These are phyloP conservation scores for Drosophila nannoptera DNA, from an alignment of 1,140 invertebrate species.

Conservation along the genomic window DNA sequence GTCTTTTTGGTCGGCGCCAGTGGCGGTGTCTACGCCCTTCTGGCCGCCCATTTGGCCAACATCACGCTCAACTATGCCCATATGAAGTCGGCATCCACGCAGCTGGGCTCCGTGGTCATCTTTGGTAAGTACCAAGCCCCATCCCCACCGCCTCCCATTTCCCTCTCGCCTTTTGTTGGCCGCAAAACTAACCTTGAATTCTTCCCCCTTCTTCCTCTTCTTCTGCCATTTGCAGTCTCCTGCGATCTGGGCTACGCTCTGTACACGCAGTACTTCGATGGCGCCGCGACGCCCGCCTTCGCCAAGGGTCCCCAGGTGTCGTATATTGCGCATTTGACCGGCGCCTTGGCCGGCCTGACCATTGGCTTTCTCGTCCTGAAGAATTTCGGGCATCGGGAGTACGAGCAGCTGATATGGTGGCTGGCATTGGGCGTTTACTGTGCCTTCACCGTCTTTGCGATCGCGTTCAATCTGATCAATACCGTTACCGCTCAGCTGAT, in stretches of 20 bases:
- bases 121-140: constrained; percentile 85
- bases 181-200: constrained; percentile 20
- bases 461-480: constrained; percentile 94
- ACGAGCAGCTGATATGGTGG: constrained; percentile 97
- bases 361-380: constrained; percentile 95
- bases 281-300: constrained; percentile 80
- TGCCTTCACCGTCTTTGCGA: constrained; percentile 94
- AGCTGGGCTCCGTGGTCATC: constrained; percentile 93
- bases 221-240: constrained; percentile 84
- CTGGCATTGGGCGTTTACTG: constrained; percentile 94
- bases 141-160: neutral
- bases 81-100: constrained; percentile 95
- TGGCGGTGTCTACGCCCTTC: constrained; percentile 94
- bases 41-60: constrained; percentile 96
- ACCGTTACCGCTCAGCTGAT: constrained; percentile 80
- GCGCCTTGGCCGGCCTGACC: constrained; percentile 92
- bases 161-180: neutral
- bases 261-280: constrained; percentile 92
- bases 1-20: constrained; percentile 96
- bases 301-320: constrained; percentile 88
- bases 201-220: neutral
- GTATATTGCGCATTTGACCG: constrained; percentile 96
- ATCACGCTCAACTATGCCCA: constrained; percentile 96
- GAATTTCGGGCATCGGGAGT: constrained; percentile 96
- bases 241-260: constrained; percentile 96